These are phyloP conservation scores for Drosophila serrata DNA, from an alignment of 1,140 invertebrate species.

Conservation along the genomic window DNA sequence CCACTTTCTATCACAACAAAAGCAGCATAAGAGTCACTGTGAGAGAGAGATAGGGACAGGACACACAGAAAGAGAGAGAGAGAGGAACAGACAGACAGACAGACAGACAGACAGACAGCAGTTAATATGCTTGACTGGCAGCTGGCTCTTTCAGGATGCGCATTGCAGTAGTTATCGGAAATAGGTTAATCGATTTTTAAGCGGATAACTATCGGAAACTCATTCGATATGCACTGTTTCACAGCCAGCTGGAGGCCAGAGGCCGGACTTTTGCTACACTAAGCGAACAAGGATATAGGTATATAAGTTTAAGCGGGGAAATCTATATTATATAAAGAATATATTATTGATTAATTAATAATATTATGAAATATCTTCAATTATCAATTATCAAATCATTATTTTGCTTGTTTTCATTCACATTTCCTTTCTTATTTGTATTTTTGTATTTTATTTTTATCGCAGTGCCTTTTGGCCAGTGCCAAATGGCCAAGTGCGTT, in stretches of 20 bases:
- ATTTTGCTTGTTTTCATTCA: background rate
- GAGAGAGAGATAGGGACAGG: conserved; percentile 2
- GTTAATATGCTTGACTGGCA: conserved; percentile 79
- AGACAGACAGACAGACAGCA: conserved; percentile 33
- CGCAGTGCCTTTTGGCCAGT: conserved; percentile 1
- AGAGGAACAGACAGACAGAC: conserved; percentile 3
- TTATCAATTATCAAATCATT: background rate
- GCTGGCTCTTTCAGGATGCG: conserved; percentile 65
- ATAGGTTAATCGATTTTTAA: conserved; percentile 85
- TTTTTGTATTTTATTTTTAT: background rate
- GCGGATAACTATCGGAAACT: conserved; percentile 83
- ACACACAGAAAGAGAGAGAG: background rate
- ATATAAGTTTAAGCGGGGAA: too few relatives aligned
- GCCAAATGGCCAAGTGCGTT: conserved; percentile 51
- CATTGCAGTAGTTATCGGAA: conserved; percentile 85
- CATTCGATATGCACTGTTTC: conserved; percentile 83
- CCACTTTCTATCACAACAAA: conserved; percentile 80
- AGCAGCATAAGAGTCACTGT: conserved; percentile 12
- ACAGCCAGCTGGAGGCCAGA: conserved; percentile 42
- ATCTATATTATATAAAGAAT: too few relatives aligned
- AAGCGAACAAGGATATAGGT: background rate
- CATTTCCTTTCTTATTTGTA: background rate
- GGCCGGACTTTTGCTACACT: conserved; percentile 6
- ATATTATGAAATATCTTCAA: background rate
- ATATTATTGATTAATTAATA: background rate